Evolutionary conservation across 2,797 vertebrate species (phyloP).

Genomic region (Avahi laniger): DNA sequence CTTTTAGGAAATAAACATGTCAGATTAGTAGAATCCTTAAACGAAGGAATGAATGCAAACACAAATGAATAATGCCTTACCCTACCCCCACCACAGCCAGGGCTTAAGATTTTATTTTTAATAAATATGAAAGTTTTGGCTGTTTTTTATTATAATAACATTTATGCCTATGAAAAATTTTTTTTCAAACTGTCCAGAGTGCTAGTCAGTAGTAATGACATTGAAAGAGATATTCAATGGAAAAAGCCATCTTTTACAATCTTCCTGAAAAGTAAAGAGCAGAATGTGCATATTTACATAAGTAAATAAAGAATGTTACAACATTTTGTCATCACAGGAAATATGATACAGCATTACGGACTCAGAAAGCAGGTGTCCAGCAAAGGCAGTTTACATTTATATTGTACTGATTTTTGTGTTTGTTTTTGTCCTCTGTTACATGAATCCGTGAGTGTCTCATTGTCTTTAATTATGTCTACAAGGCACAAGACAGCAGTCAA

Average conservation of each 20-base stretch:
- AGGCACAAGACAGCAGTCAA: conserved; percentile 87
- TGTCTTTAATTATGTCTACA: conserved; percentile 88
- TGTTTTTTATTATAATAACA: not conserved
- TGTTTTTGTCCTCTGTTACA: conserved; percentile 85
- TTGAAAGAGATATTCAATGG: not conserved
- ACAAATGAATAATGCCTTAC: not conserved
- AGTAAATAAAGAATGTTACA: conserved; percentile 36
- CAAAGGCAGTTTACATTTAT: conserved; percentile 76
- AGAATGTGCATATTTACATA: conserved; percentile 33
- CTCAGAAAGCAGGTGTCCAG: conserved; percentile 81
- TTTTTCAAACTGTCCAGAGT: not conserved
- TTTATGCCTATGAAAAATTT: not conserved
- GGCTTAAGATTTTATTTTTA: not conserved
- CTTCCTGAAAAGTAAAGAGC: conserved; percentile 14
- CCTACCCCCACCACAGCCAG: accelerated
- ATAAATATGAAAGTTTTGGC: not conserved
- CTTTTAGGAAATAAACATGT: not conserved
- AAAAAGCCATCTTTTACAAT: not conserved
- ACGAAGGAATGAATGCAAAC: not conserved
- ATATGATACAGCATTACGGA: conserved; percentile 63
- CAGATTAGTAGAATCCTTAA: not conserved
- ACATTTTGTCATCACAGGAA: conserved; percentile 39
- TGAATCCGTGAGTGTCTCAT: conserved; percentile 83
- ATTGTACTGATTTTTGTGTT: conserved; percentile 73
- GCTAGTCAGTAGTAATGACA: not conserved